Conservation (phyloP, 1,140 invertebrate species). For the Drosophila bipectinata region DNA sequence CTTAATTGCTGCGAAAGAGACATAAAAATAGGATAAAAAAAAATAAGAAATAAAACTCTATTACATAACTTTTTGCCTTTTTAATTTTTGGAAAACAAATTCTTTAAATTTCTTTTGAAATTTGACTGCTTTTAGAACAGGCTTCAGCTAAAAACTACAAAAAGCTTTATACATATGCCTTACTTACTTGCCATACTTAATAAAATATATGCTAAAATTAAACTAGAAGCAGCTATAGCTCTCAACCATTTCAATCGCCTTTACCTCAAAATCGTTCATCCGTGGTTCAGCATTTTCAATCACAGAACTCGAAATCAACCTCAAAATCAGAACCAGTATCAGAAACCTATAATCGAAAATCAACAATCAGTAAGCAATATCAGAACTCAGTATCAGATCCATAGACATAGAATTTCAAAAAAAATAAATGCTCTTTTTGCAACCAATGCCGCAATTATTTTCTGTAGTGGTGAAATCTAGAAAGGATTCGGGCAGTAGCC, state of each 20-base stretch:
- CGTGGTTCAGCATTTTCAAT: not conserved
- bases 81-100: not conserved
- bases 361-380: not conserved
- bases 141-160: not conserved
- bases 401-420: not conserved
- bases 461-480: constrained; percentile 58
- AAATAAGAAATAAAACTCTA: not conserved
- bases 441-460: constrained; percentile 25
- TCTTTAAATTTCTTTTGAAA: not conserved
- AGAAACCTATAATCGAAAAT: not conserved
- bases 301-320: not conserved
- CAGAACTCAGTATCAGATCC: not conserved
- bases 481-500: constrained; percentile 57
- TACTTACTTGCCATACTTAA: not conserved
- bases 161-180: too few relatives aligned
- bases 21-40: not conserved
- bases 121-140: not conserved
- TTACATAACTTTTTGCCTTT: too few relatives aligned
- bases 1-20: not conserved
- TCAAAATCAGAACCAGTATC: constrained; percentile 2
- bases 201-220: not conserved
- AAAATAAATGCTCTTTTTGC: constrained; percentile 61
- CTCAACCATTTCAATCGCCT: not conserved
- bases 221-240: not conserved
- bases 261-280: not conserved